These are phyloP conservation scores for Octopus sinensis DNA, from an alignment of 1,140 invertebrate species.

Conservation along the genomic window DNA sequence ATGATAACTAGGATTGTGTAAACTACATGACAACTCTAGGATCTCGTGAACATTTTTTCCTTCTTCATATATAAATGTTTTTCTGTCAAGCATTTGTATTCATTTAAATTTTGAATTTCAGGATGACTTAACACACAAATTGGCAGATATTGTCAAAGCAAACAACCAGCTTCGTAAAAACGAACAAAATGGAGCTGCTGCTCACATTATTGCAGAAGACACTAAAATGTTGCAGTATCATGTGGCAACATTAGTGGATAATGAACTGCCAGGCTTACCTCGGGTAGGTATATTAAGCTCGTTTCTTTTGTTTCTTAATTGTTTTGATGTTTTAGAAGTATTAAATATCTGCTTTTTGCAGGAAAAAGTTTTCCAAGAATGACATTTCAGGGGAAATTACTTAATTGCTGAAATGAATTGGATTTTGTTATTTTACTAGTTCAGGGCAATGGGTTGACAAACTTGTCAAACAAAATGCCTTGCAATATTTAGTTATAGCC, in stretches of 20 bases:
- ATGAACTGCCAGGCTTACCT: conserved; percentile 97
- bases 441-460: too few species aligned
- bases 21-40: too few species aligned
- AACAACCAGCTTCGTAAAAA: conserved; percentile 94
- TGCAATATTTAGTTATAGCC: too few species aligned
- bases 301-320: too few species aligned
- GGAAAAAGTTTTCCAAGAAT: too few species aligned
- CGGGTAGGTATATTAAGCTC: conserved; percentile 58
- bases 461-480: too few species aligned
- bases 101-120: conserved; percentile 58
- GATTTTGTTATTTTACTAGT: too few species aligned
- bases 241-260: conserved; percentile 95
- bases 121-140: conserved; percentile 98
- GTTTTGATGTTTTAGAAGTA: too few species aligned
- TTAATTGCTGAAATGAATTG: too few species aligned
- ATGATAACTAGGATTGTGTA: too few species aligned
- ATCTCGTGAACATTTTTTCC: not conserved
- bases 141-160: conserved; percentile 97
- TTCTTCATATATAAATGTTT: not conserved
- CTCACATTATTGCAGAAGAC: conserved; percentile 94
- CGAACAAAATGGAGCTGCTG: conserved; percentile 91
- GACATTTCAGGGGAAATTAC: too few species aligned
- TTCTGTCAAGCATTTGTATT: not conserved
- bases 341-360: too few species aligned
- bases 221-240: conserved; percentile 98